Percentiles rank a stretch among this genome's conserved stretches.
These are phyloP conservation scores for Polyergus mexicanus DNA, from an alignment of 1,140 invertebrate species.

Conservation along the genomic window DNA sequence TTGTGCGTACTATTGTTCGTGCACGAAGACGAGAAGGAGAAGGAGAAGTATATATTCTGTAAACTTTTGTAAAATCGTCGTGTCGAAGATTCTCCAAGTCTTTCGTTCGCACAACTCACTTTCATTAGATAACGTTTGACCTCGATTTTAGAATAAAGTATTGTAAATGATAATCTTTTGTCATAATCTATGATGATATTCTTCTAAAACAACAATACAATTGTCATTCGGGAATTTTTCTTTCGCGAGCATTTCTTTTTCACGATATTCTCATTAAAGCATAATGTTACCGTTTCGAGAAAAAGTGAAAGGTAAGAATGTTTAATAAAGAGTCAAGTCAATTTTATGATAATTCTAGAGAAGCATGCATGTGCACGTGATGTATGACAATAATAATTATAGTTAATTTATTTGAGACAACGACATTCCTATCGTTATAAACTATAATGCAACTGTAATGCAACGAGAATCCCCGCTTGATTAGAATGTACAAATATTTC, in stretches of 20 bases:
- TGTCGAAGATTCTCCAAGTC: slow-evolving; percentile 11
- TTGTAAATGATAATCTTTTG: neutral
- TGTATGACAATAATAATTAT: slow-evolving; percentile 46
- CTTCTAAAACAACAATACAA: slow-evolving; percentile 4
- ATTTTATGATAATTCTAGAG: slow-evolving; percentile 42
- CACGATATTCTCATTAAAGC: neutral
- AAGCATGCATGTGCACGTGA: slow-evolving; percentile 31
- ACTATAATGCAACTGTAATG: slow-evolving; percentile 43
- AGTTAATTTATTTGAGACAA: slow-evolving; percentile 34
- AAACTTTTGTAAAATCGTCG: slow-evolving; percentile 50
- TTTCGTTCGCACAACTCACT: neutral
- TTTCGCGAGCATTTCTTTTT: neutral
- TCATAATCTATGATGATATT: neutral
- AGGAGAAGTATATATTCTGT: slow-evolving; percentile 27
- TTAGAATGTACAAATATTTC: slow-evolving; percentile 8
- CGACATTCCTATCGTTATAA: slow-evolving; percentile 19
- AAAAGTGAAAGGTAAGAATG: slow-evolving; percentile 52
- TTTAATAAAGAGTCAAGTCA: slow-evolving; percentile 43
- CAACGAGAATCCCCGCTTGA: slow-evolving; percentile 8
- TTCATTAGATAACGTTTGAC: neutral
- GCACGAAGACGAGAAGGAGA: neutral
- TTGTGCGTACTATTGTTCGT: slow-evolving; percentile 46
- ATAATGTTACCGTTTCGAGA: slow-evolving; percentile 12
- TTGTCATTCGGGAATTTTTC: neutral
- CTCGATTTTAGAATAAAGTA: slow-evolving; percentile 5